These are phyloP conservation scores for Trachurus trachurus DNA, from an alignment of 2,797 vertebrate species.

Conservation along the genomic window DNA sequence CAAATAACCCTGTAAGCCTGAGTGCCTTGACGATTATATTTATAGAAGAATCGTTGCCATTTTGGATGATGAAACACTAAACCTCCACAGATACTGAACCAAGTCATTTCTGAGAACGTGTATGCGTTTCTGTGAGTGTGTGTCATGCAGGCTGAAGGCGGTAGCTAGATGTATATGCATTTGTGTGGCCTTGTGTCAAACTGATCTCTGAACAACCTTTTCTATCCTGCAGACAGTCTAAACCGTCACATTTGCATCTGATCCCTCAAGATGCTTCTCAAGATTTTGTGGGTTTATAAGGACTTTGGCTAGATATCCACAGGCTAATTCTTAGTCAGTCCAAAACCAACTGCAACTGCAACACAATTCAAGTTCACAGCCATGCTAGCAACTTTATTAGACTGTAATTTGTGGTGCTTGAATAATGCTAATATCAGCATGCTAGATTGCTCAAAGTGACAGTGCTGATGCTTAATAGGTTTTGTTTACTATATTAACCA, in stretches of 20 bases:
- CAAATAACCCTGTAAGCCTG: slow-evolving; percentile 46
- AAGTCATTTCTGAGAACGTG: slow-evolving; percentile 1
- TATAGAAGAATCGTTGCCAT: slow-evolving; percentile 48
- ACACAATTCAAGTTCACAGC: neutral
- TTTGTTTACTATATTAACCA: neutral
- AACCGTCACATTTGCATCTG: neutral
- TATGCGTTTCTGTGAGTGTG: slow-evolving; percentile 1
- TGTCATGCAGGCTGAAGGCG: neutral
- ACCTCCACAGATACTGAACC: slow-evolving; percentile 34
- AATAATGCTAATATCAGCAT: neutral
- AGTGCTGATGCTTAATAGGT: neutral
- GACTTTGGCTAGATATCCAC: neutral
- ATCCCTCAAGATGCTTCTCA: neutral
- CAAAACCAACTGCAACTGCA: neutral
- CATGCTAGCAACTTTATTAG: neutral
- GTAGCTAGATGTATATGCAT: neutral
- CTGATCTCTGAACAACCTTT: slow-evolving; percentile 19
- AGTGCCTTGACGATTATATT: slow-evolving; percentile 37
- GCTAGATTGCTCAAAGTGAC: neutral
- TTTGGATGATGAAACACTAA: slow-evolving; percentile 55
- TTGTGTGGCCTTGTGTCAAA: slow-evolving; percentile 4
- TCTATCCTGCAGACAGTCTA: neutral
- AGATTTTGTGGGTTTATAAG: neutral
- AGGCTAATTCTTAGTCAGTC: neutral
- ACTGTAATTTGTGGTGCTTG: neutral